Percentiles rank a stretch among this genome's conserved stretches.
Conservation (phyloP, 2,797 vertebrate species). For the Syngnathus rostellatus region DNA sequence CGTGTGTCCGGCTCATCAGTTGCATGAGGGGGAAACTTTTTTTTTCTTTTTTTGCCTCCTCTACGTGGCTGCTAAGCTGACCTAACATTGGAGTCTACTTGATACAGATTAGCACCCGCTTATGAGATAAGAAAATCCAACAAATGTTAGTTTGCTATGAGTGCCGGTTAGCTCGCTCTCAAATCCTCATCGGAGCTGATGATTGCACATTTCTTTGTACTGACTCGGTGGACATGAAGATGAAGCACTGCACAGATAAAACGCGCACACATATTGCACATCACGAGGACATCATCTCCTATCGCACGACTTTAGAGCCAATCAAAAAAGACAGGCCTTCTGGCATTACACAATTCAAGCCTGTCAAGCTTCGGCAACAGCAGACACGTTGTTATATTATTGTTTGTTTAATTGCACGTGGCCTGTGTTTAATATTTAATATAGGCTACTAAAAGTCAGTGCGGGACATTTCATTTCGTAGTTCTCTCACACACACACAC, state of each 20-base stretch:
- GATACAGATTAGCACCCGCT: neutral
- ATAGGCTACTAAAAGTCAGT: neutral
- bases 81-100: neutral
- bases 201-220: neutral
- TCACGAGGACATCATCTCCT: neutral
- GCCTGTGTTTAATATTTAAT: neutral
- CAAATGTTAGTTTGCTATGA: neutral
- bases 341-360: neutral
- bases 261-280: neutral
- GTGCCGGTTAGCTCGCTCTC: conserved; percentile 2
- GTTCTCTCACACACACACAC: neutral
- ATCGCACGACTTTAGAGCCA: neutral
- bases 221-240: neutral
- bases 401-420: neutral
- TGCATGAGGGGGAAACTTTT: neutral
- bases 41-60: neutral
- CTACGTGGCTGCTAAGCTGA: neutral
- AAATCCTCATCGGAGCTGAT: neutral
- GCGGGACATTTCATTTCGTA: neutral
- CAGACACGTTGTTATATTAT: neutral
- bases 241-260: conserved; percentile 1
- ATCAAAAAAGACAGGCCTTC: neutral
- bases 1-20: neutral
- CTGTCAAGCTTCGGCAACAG: neutral
- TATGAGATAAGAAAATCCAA: neutral